phyloP scores from a whole-genome alignment of 2,797 vertebrate species.

The Ibycter americanus region DNA sequence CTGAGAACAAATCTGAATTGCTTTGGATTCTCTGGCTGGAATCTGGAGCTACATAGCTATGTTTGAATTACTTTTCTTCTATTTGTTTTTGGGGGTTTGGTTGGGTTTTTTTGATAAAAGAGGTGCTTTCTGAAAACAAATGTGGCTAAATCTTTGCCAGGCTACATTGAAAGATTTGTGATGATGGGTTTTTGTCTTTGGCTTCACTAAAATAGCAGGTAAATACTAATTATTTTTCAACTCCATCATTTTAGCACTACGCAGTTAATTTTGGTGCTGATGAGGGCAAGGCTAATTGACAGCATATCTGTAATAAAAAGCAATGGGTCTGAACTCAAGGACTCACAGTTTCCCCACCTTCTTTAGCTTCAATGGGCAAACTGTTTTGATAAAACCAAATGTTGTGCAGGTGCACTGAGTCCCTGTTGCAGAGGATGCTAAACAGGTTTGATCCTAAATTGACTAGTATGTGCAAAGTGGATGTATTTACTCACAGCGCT shows the following conservation, averaged over 20 bases:
- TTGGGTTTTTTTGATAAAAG: neutral
- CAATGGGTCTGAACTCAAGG: neutral
- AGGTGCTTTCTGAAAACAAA: neutral
- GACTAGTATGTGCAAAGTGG: constrained; percentile 23
- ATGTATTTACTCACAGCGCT: constrained; percentile 14
- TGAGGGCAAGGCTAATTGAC: neutral
- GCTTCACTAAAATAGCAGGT: constrained; percentile 4
- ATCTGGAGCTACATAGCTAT: neutral
- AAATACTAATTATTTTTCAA: neutral
- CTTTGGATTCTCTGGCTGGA: constrained; percentile 37
- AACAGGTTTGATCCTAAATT: constrained; percentile 36
- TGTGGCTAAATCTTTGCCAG: neutral
- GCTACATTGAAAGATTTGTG: neutral
- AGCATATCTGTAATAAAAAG: neutral
- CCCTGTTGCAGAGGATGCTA: neutral
- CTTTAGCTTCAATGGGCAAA: neutral
- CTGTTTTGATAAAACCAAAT: constrained; percentile 26
- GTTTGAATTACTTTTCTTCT: neutral
- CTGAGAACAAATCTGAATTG: constrained; percentile 56
- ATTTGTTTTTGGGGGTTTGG: neutral
- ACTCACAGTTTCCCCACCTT: neutral
- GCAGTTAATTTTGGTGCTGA: constrained; percentile 9
- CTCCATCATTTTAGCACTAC: constrained; percentile 20
- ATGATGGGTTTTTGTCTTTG: neutral
- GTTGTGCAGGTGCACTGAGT: constrained; percentile 19